A percentile compares a stretch with the other conserved stretches of the same genome.
Conservation (phyloP, 2,888 invertebrate species). For the Eristalis arbustorum region DNA sequence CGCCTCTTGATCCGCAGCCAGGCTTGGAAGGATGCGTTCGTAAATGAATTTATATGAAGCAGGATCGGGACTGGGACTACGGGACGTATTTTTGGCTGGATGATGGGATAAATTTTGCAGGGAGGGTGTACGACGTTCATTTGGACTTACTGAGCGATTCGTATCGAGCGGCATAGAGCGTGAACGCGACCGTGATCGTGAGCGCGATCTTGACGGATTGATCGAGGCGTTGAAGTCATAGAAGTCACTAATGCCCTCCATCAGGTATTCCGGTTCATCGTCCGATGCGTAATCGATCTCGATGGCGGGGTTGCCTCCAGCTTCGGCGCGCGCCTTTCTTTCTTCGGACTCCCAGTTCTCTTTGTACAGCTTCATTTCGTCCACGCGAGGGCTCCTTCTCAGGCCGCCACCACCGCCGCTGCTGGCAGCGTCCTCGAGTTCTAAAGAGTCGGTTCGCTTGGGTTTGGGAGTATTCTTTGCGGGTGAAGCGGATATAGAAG, state of each 20-base stretch:
- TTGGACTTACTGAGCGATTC: constrained; percentile 66
- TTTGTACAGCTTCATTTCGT: constrained; percentile 77
- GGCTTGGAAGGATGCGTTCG: constrained; percentile 52
- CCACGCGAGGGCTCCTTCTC: constrained; percentile 78
- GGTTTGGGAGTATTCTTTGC: constrained; percentile 72
- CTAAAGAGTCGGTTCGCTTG: constrained; percentile 72
- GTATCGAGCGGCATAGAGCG: constrained; percentile 45
- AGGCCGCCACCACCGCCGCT: constrained; percentile 74
- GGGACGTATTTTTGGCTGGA: constrained; percentile 59
- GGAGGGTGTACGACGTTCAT: constrained; percentile 54
- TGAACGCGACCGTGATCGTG: constrained; percentile 73
- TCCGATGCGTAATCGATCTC: constrained; percentile 74
- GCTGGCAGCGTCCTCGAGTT: constrained; percentile 72
- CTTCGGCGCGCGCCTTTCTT: constrained; percentile 33
- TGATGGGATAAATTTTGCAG: constrained; percentile 75
- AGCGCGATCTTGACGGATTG: constrained; percentile 76
- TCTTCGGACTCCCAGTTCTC: constrained; percentile 73
- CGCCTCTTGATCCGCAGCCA: constrained; percentile 7
- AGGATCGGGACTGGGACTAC: constrained; percentile 64
- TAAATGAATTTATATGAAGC: constrained; percentile 67
- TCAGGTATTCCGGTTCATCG: constrained; percentile 73
- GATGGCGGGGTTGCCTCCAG: constrained; percentile 57
- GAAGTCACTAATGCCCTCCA: constrained; percentile 79
- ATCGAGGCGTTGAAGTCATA: constrained; percentile 78
- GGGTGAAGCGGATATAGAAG: constrained; percentile 63